Percentiles rank a stretch among this genome's conserved stretches.
phyloP scores from a whole-genome alignment of 2,797 vertebrate species.

The Enteromius trimaculatus region DNA sequence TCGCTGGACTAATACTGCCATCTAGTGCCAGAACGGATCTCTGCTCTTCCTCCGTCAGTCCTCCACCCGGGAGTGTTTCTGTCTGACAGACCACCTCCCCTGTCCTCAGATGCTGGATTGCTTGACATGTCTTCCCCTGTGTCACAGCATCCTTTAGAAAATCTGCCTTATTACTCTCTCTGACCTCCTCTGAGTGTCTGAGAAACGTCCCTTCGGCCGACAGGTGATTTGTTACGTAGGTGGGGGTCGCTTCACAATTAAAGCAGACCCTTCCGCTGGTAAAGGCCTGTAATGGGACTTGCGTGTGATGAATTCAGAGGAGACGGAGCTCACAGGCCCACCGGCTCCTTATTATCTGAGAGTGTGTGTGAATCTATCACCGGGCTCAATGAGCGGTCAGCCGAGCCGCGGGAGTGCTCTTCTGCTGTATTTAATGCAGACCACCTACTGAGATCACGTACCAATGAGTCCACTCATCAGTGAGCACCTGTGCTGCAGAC shows the following conservation, averaged over 20 bases:
- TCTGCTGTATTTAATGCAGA: constrained; percentile 54
- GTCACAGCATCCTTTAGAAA: background rate
- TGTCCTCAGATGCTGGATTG: constrained; percentile 13
- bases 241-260: constrained; percentile 74
- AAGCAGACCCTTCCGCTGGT: constrained; percentile 74
- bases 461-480: background rate
- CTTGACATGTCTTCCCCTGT: constrained; percentile 24
- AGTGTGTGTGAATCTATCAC: constrained; percentile 61
- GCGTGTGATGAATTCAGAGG: constrained; percentile 76
- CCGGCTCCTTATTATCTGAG: constrained; percentile 80
- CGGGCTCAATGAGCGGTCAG: constrained; percentile 49
- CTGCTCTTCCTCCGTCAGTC: background rate
- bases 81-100: background rate
- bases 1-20: constrained; percentile 75
- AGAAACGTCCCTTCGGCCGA: constrained; percentile 75
- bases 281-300: constrained; percentile 79
- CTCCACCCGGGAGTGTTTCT: background rate
- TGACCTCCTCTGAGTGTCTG: constrained; percentile 70
- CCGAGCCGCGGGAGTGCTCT: constrained; percentile 25
- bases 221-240: constrained; percentile 77
- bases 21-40: constrained; percentile 66
- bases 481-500: constrained; percentile 3
- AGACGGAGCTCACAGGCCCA: constrained; percentile 74
- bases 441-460: constrained; percentile 44
- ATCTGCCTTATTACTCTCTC: constrained; percentile 46